These are phyloP conservation scores for Monoplex corrugatus DNA, from an alignment of 2,888 invertebrate species.

Conservation along the genomic window DNA sequence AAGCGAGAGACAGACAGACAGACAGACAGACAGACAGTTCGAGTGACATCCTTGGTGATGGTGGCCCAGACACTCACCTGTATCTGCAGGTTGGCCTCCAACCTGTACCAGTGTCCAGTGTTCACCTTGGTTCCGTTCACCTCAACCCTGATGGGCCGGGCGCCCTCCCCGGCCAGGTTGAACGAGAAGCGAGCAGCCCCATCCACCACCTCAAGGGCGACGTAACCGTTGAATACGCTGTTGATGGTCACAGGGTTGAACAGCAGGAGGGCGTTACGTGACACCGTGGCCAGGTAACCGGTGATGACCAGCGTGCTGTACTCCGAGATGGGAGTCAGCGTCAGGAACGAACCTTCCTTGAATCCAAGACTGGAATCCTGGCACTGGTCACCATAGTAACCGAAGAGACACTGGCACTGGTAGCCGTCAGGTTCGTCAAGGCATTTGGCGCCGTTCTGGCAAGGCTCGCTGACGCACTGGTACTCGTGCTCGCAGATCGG, in stretches of 20 bases:
- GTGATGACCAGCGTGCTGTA: slow-evolving; percentile 95
- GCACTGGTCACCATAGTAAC: slow-evolving; percentile 93
- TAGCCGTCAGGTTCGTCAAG: slow-evolving; percentile 86
- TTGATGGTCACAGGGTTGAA: slow-evolving; percentile 92
- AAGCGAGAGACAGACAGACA: slow-evolving; percentile 33
- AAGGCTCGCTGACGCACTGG: slow-evolving; percentile 71
- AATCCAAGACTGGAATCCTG: slow-evolving; percentile 95
- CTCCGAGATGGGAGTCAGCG: slow-evolving; percentile 90
- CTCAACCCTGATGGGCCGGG: slow-evolving; percentile 34
- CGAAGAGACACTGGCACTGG: slow-evolving; percentile 89
- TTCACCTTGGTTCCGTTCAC: slow-evolving; percentile 88
- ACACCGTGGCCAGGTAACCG: slow-evolving; percentile 93
- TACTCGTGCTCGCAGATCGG: slow-evolving; percentile 68
- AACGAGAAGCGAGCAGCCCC: slow-evolving; percentile 94
- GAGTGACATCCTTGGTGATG: background rate
- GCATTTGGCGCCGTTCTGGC: slow-evolving; percentile 72
- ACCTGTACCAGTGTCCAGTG: slow-evolving; percentile 89
- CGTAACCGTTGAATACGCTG: slow-evolving; percentile 87
- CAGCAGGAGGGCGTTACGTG: slow-evolving; percentile 91
- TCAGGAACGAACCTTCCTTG: slow-evolving; percentile 93
- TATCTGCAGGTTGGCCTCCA: slow-evolving; percentile 83
- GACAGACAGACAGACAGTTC: slow-evolving; percentile 26
- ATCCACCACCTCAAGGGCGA: slow-evolving; percentile 92
- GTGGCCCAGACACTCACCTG: slow-evolving; percentile 65
- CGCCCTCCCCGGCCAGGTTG: slow-evolving; percentile 58